Conservation (phyloP, 2,888 invertebrate species). For the Himalopsyche anomala region DNA sequence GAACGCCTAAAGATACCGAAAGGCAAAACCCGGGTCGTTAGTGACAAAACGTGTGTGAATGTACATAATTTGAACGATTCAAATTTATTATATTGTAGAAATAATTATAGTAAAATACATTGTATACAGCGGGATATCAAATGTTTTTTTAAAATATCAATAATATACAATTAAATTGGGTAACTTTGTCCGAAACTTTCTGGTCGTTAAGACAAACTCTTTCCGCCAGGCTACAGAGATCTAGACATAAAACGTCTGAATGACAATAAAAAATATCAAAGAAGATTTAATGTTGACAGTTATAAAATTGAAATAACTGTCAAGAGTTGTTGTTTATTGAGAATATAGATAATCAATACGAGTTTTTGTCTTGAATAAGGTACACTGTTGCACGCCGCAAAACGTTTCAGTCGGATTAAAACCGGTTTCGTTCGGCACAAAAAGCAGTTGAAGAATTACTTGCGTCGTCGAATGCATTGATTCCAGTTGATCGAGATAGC, state of each 20-base stretch:
- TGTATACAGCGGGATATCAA: too few relatives aligned
- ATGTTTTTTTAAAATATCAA: too few relatives aligned
- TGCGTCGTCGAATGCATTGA: slow-evolving; percentile 16
- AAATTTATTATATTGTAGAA: too few relatives aligned
- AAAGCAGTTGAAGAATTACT: slow-evolving; percentile 32
- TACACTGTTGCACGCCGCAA: not conserved
- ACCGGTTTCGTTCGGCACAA: slow-evolving; percentile 31
- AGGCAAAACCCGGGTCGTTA: too few relatives aligned
- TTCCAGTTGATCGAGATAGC: slow-evolving; percentile 18
- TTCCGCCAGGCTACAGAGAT: too few relatives aligned
- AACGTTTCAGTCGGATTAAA: not conserved
- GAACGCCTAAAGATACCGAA: too few relatives aligned
- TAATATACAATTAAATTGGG: too few relatives aligned
- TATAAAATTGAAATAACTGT: not conserved
- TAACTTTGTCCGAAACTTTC: too few relatives aligned
- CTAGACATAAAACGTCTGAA: not conserved
- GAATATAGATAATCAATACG: not conserved
- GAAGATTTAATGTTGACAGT: not conserved
- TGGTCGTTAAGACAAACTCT: too few relatives aligned
- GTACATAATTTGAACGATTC: too few relatives aligned
- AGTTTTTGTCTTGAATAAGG: not conserved
- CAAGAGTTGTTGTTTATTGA: not conserved
- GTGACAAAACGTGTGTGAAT: too few relatives aligned
- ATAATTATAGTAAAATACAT: too few relatives aligned
- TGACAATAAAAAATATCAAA: not conserved